Evolutionary conservation across 1,140 invertebrate genomes (phyloP), one percentile per base, ranked within the genome.

Genomic region (Trichonephila inaurata): DNA sequence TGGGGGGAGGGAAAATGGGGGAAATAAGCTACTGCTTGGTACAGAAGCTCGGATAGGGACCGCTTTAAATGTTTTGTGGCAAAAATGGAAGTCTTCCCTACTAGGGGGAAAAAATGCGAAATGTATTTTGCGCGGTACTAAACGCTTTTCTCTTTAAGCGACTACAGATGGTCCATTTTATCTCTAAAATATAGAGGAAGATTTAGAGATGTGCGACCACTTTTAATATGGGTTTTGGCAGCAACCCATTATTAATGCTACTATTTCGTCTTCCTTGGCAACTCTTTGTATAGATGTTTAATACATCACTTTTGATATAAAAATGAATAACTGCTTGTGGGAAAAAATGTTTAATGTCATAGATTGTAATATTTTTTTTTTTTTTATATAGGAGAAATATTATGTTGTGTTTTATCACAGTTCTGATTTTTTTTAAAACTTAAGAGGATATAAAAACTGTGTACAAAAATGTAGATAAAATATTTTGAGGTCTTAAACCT

Each of bases 51-150:
- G n/a, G 51, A 51, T 51, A 51, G 51, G 51, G 51, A 28, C 16
- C 24, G 28, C 64, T 40, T 89, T 89, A 89, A 89, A 89, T 72
- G 87, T 89, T 89, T 89, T 89, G 87, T 44, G n/a, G 87, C 60
- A 69, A 89, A 33, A 64, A 64, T 62, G 61, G 85, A 87, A 62
- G 51, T 51, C 51, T 51, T 51, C 51, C 51, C 51, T 51, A 51
- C 51, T 0, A 51, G 85, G 24, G 14, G 61, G 69, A 72, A 89
- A 89, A 69, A 89, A 40, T 19, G 40, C n/a, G 14, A 89, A 89
- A 89, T 89, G 87, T 64, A 72, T 89, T 89, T 89, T 89, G 85
- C 61, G 72, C 24, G 14, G 24, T n/a, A 62, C 33, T 89, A 89
- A 89, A 69, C 62, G 64, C 24, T 89, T 69, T 89, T 89, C 64